Base-by-base conservation (phyloP, 1,140 invertebrate species). In the Drosophila parabipectinata region DNA sequence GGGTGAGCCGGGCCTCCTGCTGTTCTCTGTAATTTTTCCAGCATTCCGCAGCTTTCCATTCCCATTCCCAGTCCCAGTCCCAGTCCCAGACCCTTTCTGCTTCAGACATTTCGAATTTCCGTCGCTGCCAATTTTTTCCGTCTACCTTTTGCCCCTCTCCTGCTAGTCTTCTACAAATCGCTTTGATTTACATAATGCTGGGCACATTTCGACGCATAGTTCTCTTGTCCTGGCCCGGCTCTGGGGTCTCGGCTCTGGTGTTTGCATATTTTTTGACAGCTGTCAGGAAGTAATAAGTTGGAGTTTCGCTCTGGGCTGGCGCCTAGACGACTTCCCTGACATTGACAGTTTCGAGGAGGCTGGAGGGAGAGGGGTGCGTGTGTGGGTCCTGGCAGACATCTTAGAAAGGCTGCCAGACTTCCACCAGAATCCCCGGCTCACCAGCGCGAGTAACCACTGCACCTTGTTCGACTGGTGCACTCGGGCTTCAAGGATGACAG, bases 251-350 rank as follows among this genome's bases (percentile, higher is more conserved):
- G 34, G 34, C 5, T 15, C 15, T 15, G 41, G 15, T 15, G 85
- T 89, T 89, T 85, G 84, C 85, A 79, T 85, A 90, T 85, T 90
- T 88, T 90, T 90, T 88, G 85, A 90, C 85, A 90, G 85, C 85
- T 90, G 85, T 90, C 85, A 90, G 85, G 85, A 90, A 90, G 85
- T 90, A 90, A 90, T 90, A 90, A 90, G 85, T 90, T 90, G 71
- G 75, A 79, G 74, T 90, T 81, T 73, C 51, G 50, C 64, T 61
- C 32, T 56, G 54, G 64, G 69, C 77, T 28, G 62, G 60, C 80
- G 73, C 74, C 77, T 81, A 78, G 74, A 78, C 84, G 61, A 58
- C 55, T 26, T 66, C 68, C 47, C 79, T 89, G 84, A 64, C 68
- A 84, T 76, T 84, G 84, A 89, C 85, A 89, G 80, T 89, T 83